Percentiles rank a stretch among this genome's conserved stretches.
Conservation (phyloP, 2,888 invertebrate species). For the Augiades crinisus region DNA sequence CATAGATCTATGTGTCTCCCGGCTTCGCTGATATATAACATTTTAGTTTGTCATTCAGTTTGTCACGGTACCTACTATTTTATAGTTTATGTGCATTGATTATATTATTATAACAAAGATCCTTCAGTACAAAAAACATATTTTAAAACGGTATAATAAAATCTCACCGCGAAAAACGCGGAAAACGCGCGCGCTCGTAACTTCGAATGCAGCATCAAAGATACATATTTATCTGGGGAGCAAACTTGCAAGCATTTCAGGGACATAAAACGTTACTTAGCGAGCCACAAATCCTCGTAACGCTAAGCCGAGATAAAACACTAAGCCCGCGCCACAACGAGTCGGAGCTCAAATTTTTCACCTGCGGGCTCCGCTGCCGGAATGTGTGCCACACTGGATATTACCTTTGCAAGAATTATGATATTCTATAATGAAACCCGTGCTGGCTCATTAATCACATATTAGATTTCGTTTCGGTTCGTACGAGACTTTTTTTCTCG, state of each 20-base stretch:
- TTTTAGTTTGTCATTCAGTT: no score
- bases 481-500: slow-evolving; percentile 13
- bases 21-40: no score
- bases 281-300: slow-evolving; percentile 80
- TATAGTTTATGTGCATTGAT: no score
- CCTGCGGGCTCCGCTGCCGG: slow-evolving; percentile 56
- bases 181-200: slow-evolving; percentile 17
- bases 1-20: no score
- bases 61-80: no score
- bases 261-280: slow-evolving; percentile 80
- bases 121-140: background rate
- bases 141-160: no score
- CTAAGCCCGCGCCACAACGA: slow-evolving; percentile 72
- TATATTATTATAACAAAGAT: no score
- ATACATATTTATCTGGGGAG: slow-evolving; percentile 69
- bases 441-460: slow-evolving; percentile 50
- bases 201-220: slow-evolving; percentile 45
- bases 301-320: slow-evolving; percentile 80
- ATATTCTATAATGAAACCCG: slow-evolving; percentile 67
- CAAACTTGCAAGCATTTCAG: slow-evolving; percentile 68
- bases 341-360: slow-evolving; percentile 74
- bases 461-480: slow-evolving; percentile 24
- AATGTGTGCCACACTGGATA: slow-evolving; percentile 65
- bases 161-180: background rate
- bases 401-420: slow-evolving; percentile 74